Evolutionary conservation across 2,113 vertebrate species (phyloP).

Genomic region (Lucifuga dentata): DNA sequence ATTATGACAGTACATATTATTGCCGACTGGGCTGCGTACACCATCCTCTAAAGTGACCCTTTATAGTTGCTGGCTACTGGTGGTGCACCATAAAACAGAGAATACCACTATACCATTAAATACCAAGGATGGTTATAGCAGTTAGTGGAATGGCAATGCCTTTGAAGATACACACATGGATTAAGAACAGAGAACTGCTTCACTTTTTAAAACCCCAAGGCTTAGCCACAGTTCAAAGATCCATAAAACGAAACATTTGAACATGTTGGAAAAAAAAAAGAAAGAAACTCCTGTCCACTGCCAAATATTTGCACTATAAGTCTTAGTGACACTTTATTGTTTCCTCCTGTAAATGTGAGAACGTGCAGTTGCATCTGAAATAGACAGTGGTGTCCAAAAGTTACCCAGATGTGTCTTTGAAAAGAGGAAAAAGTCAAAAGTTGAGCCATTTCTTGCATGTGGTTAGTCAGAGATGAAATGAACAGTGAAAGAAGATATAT

Average conservation of each 20-base stretch:
- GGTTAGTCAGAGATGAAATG: constrained; percentile 20
- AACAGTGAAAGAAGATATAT: constrained; percentile 3
- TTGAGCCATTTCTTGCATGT: constrained; percentile 20
- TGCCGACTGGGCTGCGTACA: constrained; percentile 33
- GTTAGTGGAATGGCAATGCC: constrained; percentile 33
- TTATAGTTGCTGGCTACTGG: constrained; percentile 50
- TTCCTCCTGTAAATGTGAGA: constrained; percentile 58
- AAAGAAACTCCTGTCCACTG: constrained; percentile 41
- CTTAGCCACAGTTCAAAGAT: constrained; percentile 44
- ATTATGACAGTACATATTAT: constrained; percentile 18
- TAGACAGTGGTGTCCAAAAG: constrained; percentile 46
- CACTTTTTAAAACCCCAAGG: constrained; percentile 50
- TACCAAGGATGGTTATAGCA: constrained; percentile 60
- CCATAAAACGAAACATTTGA: constrained; percentile 60
- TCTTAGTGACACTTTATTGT: constrained; percentile 62
- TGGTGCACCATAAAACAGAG: constrained; percentile 49
- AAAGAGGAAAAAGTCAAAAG: constrained; percentile 17
- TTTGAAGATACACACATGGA: constrained; percentile 57
- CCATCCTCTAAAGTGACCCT: constrained; percentile 20
- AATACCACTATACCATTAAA: constrained; percentile 52
- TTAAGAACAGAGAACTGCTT: constrained; percentile 52
- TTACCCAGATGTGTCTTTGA: constrained; percentile 48
- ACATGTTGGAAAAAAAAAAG: constrained; percentile 6
- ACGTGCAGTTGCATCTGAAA: constrained; percentile 55
- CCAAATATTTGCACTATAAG: constrained; percentile 65